phyloP scores from a whole-genome alignment of 2,113 vertebrate species.

The Condylura cristata region DNA sequence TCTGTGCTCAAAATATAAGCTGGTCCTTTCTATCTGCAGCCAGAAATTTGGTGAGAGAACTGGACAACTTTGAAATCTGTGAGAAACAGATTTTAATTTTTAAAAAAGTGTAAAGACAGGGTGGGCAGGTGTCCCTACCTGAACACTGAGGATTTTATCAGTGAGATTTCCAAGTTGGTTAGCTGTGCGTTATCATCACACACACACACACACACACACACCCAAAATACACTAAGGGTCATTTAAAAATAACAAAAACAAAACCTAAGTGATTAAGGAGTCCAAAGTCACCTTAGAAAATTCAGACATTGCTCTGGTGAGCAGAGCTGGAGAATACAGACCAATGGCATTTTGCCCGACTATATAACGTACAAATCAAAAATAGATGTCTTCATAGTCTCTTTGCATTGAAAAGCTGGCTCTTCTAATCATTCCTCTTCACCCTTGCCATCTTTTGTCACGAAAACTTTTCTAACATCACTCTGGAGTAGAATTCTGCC shows the following conservation, averaged over 20 bases:
- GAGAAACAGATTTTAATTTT: not conserved
- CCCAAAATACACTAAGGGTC: not conserved
- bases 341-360: not conserved
- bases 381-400: not conserved
- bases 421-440: not conserved
- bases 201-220: no score
- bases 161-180: not conserved
- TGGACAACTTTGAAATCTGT: not conserved
- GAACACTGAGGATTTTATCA: not conserved
- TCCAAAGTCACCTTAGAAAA: not conserved
- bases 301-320: not conserved
- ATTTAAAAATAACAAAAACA: not conserved
- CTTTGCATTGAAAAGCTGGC: not conserved
- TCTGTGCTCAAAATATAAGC: not conserved
- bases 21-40: not conserved
- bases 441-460: not conserved
- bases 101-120: not conserved
- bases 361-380: not conserved
- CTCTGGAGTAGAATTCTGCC: conserved; percentile 28
- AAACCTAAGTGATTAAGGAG: not conserved
- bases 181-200: not conserved
- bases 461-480: not conserved
- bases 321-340: not conserved
- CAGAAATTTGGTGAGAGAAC: not conserved
- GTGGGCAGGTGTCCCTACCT: not conserved